Conservation (phyloP, 2,797 vertebrate genomes). For the Gallinago stenura region DNA sequence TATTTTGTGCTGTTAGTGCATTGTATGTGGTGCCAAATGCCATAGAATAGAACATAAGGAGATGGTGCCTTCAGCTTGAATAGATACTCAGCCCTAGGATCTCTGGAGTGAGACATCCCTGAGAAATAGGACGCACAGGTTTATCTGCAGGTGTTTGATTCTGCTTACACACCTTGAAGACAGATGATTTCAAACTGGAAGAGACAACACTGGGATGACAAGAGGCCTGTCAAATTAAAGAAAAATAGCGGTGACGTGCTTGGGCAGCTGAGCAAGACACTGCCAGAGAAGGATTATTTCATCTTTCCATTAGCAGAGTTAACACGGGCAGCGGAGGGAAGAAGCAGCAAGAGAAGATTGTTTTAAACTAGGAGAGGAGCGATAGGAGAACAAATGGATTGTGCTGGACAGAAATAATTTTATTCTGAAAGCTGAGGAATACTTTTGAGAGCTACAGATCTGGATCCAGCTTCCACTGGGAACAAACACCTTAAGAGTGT, state of each 20-base stretch:
- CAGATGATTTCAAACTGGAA: not conserved
- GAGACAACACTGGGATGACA: not conserved
- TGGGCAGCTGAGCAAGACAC: not conserved
- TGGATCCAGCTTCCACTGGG: not conserved
- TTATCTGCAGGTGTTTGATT: not conserved
- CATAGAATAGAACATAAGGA: not conserved
- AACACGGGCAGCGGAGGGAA: not conserved
- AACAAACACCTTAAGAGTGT: not conserved
- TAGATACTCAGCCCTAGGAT: not conserved
- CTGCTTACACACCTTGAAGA: not conserved
- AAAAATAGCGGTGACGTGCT: not conserved
- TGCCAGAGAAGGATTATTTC: slow-evolving; percentile 7
- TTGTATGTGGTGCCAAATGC: not conserved
- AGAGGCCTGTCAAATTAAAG: not conserved
- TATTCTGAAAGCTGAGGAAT: not conserved
- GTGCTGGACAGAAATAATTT: not conserved
- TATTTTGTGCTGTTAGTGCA: not conserved
- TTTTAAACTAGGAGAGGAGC: not conserved
- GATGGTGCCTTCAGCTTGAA: not conserved
- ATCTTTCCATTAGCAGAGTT: not conserved
- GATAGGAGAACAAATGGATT: not conserved
- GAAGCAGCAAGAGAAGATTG: not conserved
- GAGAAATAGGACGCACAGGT: not conserved
- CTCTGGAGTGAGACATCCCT: not conserved
- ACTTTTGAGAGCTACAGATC: not conserved